These are phyloP conservation scores for Rissa tridactyla DNA, from an alignment of 2,113 vertebrate genomes.

Conservation along the genomic window DNA sequence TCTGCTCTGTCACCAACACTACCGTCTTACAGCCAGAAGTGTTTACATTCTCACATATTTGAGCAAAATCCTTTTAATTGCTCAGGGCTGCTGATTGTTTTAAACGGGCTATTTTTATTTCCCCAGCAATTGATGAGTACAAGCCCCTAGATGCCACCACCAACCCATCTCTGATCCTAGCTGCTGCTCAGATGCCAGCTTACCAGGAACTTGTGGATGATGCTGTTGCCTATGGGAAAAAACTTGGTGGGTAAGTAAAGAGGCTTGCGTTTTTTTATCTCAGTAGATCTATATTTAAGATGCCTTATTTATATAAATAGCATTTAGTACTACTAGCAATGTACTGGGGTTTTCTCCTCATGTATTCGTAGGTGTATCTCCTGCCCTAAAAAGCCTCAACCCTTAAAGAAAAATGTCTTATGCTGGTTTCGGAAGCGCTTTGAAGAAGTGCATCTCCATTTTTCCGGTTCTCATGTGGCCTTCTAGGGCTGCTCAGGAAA, in stretches of 20 bases:
- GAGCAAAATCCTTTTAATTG: neutral
- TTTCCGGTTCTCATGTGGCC: neutral
- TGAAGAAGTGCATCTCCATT: neutral
- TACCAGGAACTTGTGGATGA: constrained; percentile 89
- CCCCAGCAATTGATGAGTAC: constrained; percentile 91
- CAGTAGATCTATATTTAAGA: neutral
- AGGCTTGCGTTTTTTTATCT: neutral
- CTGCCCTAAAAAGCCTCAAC: neutral
- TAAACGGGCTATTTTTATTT: neutral
- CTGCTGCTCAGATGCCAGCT: constrained; percentile 91
- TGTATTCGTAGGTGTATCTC: neutral
- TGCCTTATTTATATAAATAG: neutral
- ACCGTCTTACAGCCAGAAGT: rapidly evolving
- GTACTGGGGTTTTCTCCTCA: rapidly evolving
- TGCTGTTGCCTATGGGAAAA: constrained; percentile 86
- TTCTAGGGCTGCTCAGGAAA: neutral
- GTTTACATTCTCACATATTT: neutral
- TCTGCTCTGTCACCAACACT: neutral
- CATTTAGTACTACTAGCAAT: neutral
- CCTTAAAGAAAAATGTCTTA: neutral
- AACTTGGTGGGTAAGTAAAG: constrained; percentile 84
- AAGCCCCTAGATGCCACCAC: constrained; percentile 98
- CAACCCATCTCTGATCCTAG: constrained; percentile 95
- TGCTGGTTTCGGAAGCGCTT: rapidly evolving
- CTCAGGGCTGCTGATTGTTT: neutral